phyloP scores from a whole-genome alignment of 2,797 vertebrate species.

The Pseudochirops corinnae region DNA sequence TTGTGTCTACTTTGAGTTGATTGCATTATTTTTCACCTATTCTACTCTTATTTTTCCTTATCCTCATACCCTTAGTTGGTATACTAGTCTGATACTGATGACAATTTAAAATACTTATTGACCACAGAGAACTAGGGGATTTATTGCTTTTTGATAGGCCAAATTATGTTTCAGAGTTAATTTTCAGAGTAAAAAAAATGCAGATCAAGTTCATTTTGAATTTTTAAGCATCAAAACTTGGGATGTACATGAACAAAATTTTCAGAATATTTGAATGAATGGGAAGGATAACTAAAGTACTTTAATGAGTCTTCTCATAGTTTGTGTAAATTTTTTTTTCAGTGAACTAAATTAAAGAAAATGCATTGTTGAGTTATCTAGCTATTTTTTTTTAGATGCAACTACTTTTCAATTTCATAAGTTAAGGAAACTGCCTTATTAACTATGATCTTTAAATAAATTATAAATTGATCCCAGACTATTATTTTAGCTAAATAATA shows the following conservation, averaged over 20 bases:
- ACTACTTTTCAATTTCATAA: not conserved
- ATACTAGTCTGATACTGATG: not conserved
- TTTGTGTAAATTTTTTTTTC: not conserved
- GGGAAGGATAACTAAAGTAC: not conserved
- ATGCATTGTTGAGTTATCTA: constrained; percentile 10
- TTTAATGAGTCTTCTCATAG: not conserved
- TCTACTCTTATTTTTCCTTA: not conserved
- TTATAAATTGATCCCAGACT: not conserved
- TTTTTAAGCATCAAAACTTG: not conserved
- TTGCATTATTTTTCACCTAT: not conserved
- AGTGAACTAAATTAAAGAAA: not conserved
- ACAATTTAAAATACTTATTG: not conserved
- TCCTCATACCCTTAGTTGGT: not conserved
- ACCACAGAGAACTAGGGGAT: not conserved
- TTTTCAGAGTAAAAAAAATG: not conserved
- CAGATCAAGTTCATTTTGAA: not conserved
- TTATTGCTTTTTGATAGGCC: not conserved
- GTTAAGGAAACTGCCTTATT: not conserved
- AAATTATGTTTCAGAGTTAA: not conserved
- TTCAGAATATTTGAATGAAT: not conserved
- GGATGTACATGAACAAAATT: not conserved
- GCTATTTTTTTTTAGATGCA: not conserved
- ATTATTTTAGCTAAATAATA: constrained; percentile 1
- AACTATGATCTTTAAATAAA: not conserved
- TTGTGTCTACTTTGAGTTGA: not conserved